Percentiles rank a stretch among this genome's conserved stretches.
Conservation (phyloP, 2,797 vertebrate genomes). For the Zenarchopterus dispar region DNA sequence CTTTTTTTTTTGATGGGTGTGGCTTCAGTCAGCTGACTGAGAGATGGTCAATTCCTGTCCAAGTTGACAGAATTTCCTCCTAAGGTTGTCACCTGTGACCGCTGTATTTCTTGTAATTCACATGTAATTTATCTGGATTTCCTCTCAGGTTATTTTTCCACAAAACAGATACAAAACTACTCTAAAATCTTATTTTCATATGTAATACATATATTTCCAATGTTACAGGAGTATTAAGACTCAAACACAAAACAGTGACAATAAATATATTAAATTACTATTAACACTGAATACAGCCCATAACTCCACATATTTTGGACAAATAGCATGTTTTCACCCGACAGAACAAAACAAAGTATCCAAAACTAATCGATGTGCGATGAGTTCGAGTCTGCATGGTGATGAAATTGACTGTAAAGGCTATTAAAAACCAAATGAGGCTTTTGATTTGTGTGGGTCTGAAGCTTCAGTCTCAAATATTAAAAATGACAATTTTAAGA, state of each 20-base stretch:
- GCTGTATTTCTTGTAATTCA: no score
- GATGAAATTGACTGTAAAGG: background rate
- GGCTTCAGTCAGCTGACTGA: background rate
- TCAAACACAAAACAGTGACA: background rate
- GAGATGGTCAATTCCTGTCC: background rate
- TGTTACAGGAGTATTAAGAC: slow-evolving; percentile 5
- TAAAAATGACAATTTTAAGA: background rate
- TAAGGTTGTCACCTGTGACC: background rate
- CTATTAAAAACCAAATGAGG: background rate
- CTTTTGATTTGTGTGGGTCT: background rate
- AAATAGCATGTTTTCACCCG: background rate
- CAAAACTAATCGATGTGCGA: background rate
- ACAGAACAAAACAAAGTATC: background rate
- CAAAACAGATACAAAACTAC: background rate
- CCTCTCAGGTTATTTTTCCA: background rate
- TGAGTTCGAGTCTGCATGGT: background rate
- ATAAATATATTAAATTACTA: background rate
- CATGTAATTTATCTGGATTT: slow-evolving; percentile 2
- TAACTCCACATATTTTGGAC: background rate
- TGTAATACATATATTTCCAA: background rate
- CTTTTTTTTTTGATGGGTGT: background rate
- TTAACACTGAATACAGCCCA: background rate
- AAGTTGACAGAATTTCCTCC: background rate
- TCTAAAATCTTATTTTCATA: background rate
- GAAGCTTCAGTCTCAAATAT: background rate